Conservation (phyloP, 64 coral and sea anemone genomes). For the Montipora sp. region DNA sequence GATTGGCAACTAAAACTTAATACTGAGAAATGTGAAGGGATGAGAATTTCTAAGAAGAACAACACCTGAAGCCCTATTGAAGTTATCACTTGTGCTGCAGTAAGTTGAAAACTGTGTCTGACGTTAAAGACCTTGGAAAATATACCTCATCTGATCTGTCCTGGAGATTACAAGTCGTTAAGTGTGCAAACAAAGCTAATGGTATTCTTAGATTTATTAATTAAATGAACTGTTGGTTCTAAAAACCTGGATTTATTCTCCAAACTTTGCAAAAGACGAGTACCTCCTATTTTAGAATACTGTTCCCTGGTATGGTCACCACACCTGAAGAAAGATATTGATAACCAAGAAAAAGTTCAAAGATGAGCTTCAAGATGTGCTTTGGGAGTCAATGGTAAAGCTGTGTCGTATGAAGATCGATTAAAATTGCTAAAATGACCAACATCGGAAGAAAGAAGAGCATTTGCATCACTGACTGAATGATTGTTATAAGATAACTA, state of each 20-base stretch:
- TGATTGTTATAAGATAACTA: not conserved
- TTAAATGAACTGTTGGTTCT: not conserved
- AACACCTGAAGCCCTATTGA: not conserved
- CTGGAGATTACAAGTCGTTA: conserved; percentile 27
- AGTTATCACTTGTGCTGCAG: not conserved
- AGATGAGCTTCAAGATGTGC: not conserved
- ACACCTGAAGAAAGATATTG: not conserved
- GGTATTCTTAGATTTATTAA: conserved; percentile 33
- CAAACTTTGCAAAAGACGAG: not conserved
- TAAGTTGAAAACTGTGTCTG: not conserved
- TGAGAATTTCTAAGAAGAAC: conserved; percentile 22
- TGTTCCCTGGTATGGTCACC: not conserved
- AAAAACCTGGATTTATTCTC: not conserved
- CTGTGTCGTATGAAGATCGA: not conserved
- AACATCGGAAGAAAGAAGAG: not conserved
- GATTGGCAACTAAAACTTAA: conserved; percentile 34
- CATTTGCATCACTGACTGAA: not conserved
- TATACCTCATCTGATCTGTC: conserved; percentile 23
- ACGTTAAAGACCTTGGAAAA: conserved; percentile 27
- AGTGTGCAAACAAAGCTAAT: conserved; percentile 41
- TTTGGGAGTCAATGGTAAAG: not conserved
- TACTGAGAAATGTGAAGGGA: conserved; percentile 48
- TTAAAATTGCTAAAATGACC: not conserved
- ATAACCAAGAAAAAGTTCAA: not conserved
- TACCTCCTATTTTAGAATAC: conserved; percentile 36